Base-by-base conservation (phyloP, 1,140 invertebrate genomes). In the Choristoneura fumiferana region DNA sequence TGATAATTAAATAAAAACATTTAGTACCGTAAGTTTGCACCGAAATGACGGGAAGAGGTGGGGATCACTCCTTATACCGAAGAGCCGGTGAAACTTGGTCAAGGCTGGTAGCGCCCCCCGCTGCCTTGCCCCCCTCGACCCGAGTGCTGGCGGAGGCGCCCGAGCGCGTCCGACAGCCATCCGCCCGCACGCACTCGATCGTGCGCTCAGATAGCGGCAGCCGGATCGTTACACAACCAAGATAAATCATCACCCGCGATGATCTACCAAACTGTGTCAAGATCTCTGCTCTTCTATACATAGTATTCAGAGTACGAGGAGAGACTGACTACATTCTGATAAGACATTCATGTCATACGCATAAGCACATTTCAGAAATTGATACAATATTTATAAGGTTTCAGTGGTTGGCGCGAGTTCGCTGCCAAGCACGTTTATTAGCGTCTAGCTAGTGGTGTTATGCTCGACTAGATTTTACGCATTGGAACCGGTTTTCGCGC, bases 11-110 rank as follows among this genome's bases (percentile, higher is more conserved):
- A 84, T 84, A 84, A 86, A 87, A 81, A 29, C 6, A 29, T 29
- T 29, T 73, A 69, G 70, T 81, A 70, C 17, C n/a, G 54, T 18
- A 36, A 13, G 8, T 54, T 34, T 79, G 71, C 80, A 79, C 80
- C 67, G 80, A 87, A 86, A 86, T 77, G 83, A 84, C 78, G 81
- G 82, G 83, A 86, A 84, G 83, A 84, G 82, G 84, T 84, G 84
- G 84, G 84, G 84, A 86, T 78, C 76, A 74, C 80, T 84, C 76
- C 81, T 85, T 85, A 83, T 85, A 80, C 76, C 74, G 82, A 84
- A 78, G 84, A 84, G 75, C 74, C 79, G 69, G 77, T 84, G 83
- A 87, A 87, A 87, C 84, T 87, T 87, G 84, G 84, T 87, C 84
- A 87, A 87, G 84, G 84, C 82, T 83, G 77, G 65, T 66, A 43